phyloP scores from a whole-genome alignment of 1,140 invertebrate genomes.

The Cherax quadricarinatus region DNA sequence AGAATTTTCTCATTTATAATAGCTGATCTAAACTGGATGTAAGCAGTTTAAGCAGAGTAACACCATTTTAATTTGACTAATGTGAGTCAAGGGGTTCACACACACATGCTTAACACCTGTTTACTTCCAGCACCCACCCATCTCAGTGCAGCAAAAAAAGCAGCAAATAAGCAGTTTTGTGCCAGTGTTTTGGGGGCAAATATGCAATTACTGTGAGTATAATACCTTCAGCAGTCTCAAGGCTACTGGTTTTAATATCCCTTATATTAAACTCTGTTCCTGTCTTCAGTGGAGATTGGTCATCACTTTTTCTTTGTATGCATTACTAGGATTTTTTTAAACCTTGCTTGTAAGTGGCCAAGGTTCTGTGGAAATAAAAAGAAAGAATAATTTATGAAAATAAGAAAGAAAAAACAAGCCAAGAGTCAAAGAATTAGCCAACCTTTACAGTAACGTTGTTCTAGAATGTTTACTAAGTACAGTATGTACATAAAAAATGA shows the following conservation, averaged over 20 bases:
- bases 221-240: constrained; percentile 33
- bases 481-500: neutral
- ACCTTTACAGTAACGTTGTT: neutral
- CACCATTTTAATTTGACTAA: neutral
- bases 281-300: constrained; percentile 22
- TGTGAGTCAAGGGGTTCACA: neutral
- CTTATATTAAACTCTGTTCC: constrained; percentile 27
- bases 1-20: neutral
- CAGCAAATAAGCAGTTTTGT: constrained; percentile 7
- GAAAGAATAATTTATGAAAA: constrained; percentile 3
- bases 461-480: neutral
- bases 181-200: neutral
- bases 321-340: constrained; percentile 22
- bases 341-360: constrained; percentile 22
- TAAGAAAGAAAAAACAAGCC: neutral
- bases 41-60: constrained; percentile 1
- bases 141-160: constrained; percentile 2
- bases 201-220: constrained; percentile 20
- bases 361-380: constrained; percentile 40
- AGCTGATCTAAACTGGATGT: neutral
- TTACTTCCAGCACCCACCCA: neutral
- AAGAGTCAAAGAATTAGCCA: neutral
- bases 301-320: constrained; percentile 27
- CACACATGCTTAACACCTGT: neutral
- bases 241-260: constrained; percentile 18